Conservation (phyloP, 2,113 vertebrate species). For the Porphyrio hochstetteri region DNA sequence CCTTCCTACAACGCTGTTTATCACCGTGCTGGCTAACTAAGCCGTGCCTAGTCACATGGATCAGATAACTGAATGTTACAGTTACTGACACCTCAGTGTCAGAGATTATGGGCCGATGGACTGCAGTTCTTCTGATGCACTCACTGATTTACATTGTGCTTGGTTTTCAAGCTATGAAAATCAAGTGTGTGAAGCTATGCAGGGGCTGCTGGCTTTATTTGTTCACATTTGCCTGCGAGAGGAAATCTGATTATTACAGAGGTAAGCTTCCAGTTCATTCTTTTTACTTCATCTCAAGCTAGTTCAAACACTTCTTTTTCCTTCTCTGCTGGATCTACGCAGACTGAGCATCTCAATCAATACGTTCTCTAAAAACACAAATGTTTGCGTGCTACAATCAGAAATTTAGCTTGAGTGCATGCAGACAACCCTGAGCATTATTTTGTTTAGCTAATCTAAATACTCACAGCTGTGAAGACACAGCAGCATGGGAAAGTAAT, state of each 20-base stretch:
- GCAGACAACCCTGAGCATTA: neutral
- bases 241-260: neutral
- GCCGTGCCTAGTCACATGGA: neutral
- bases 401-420: neutral
- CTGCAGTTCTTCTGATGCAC: neutral
- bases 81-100: neutral
- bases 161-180: neutral
- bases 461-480: neutral
- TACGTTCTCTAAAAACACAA: neutral
- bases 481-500: neutral
- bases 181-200: fast-evolving
- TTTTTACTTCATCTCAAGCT: neutral
- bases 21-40: neutral
- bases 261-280: neutral
- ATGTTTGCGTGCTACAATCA: neutral
- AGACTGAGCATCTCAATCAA: neutral
- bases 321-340: neutral
- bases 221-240: neutral
- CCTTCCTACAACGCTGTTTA: neutral
- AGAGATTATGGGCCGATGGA: neutral
- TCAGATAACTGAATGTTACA: neutral
- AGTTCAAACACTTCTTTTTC: neutral
- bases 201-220: neutral
- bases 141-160: neutral
- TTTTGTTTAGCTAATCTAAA: neutral